Percentiles rank a stretch among this genome's conserved stretches.
These are phyloP conservation scores for Cyanoliseus patagonus DNA, from an alignment of 2,113 vertebrate species.

Conservation along the genomic window DNA sequence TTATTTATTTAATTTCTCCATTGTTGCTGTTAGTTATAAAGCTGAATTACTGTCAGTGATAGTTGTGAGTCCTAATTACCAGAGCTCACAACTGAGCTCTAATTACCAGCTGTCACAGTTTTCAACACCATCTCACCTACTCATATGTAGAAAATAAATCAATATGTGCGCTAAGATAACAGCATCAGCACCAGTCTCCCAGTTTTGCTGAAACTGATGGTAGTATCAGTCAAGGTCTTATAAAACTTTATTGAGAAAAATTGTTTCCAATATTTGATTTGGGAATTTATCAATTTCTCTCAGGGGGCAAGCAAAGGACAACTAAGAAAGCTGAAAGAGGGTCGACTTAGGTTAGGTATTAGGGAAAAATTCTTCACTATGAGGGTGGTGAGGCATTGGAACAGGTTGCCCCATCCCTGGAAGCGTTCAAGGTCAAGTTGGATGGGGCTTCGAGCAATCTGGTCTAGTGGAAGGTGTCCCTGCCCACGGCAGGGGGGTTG, in stretches of 20 bases:
- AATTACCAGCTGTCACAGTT: slow-evolving; percentile 48
- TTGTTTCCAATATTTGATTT: background rate
- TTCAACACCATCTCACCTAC: slow-evolving; percentile 43
- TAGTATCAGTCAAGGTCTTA: background rate
- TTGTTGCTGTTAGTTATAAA: background rate
- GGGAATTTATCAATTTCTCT: background rate
- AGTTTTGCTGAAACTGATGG: background rate
- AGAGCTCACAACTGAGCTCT: slow-evolving; percentile 29
- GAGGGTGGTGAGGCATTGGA: background rate
- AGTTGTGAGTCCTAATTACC: background rate
- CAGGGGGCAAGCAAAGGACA: background rate
- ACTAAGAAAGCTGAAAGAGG: background rate
- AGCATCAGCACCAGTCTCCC: background rate
- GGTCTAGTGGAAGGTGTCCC: background rate
- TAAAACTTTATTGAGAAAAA: background rate
- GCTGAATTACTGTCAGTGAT: slow-evolving; percentile 1
- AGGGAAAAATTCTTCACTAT: background rate
- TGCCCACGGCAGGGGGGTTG: background rate
- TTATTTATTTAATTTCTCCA: slow-evolving; percentile 32
- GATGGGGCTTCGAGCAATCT: background rate
- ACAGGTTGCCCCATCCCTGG: background rate
- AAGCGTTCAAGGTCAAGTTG: background rate
- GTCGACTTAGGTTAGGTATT: background rate
- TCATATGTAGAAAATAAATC: slow-evolving; percentile 13
- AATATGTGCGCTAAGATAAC: background rate